Evolutionary conservation across 1,140 invertebrate species (phyloP).

Genomic region (Trachymyrmex septentrionalis): DNA sequence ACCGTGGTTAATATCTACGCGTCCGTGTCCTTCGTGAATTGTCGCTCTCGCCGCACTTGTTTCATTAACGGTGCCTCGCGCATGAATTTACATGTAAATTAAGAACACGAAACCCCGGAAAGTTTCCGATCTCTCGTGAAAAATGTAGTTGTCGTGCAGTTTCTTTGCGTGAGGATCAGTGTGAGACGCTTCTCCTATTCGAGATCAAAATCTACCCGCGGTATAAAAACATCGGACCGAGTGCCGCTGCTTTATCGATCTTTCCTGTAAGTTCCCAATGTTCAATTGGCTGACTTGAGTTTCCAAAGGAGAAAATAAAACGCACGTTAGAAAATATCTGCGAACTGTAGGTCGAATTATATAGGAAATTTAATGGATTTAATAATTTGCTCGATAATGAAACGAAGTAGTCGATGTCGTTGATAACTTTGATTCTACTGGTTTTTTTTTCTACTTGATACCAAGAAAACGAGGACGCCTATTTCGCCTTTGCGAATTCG

Average conservation of each 20-base stretch:
- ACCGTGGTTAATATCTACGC: neutral
- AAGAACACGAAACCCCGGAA: slow-evolving; percentile 5
- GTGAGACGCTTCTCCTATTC: neutral
- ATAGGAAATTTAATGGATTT: neutral
- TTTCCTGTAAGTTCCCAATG: neutral
- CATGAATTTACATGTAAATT: slow-evolving; percentile 58
- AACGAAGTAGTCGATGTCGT: neutral
- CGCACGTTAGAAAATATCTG: neutral
- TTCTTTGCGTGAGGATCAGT: slow-evolving; percentile 6
- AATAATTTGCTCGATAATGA: slow-evolving; percentile 15
- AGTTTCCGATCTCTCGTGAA: slow-evolving; percentile 50
- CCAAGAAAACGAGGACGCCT: slow-evolving; percentile 41
- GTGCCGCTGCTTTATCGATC: slow-evolving; percentile 12
- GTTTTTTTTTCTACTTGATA: slow-evolving; percentile 30
- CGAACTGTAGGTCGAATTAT: neutral
- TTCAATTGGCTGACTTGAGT: slow-evolving; percentile 5
- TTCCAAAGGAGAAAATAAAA: neutral
- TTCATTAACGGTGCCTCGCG: slow-evolving; percentile 20
- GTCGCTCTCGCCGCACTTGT: slow-evolving; percentile 16
- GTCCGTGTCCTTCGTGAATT: slow-evolving; percentile 17
- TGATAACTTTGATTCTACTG: neutral
- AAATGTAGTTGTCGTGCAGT: slow-evolving; percentile 19
- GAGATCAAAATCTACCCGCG: neutral
- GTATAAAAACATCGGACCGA: neutral
- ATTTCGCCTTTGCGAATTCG: neutral